A percentile compares a stretch with the other conserved stretches of the same genome.
Evolutionary conservation across 1,140 invertebrate genomes (phyloP).

Genomic region (Trinorchestia longiramus): DNA sequence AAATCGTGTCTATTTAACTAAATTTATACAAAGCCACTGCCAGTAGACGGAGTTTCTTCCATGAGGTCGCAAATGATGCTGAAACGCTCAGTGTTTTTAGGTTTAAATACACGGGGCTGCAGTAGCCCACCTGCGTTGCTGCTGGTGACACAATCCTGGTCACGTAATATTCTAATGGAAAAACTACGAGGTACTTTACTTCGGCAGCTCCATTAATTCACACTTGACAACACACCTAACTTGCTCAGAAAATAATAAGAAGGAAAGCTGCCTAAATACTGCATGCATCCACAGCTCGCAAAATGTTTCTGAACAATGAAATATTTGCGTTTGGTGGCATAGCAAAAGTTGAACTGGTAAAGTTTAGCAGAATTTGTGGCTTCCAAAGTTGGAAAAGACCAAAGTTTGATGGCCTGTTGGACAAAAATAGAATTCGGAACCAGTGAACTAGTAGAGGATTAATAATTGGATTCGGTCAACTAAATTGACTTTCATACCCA

Average conservation of each 20-base stretch:
- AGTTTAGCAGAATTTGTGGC: neutral
- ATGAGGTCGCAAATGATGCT: neutral
- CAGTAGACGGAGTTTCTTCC: too few relatives aligned
- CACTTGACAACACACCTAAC: neutral
- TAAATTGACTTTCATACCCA: neutral
- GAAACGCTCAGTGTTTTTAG: neutral
- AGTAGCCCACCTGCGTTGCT: neutral
- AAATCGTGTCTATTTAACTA: too few relatives aligned
- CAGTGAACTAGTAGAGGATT: too few relatives aligned
- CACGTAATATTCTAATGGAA: neutral
- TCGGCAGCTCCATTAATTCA: neutral
- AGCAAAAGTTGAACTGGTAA: neutral
- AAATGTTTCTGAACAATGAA: neutral
- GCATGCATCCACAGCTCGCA: neutral
- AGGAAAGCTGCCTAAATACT: neutral
- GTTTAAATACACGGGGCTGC: neutral
- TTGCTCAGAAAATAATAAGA: neutral
- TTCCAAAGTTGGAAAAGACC: neutral
- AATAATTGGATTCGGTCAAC: too few relatives aligned
- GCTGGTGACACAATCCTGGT: neutral
- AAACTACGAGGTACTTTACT: neutral
- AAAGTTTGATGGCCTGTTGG: neutral
- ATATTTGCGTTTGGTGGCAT: neutral
- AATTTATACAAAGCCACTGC: too few relatives aligned
- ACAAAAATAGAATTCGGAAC: neutral